Evolutionary conservation across 2,888 invertebrate genomes (phyloP), one percentile per base, ranked within the genome.

Genomic region (Coleophora deauratella): DNA sequence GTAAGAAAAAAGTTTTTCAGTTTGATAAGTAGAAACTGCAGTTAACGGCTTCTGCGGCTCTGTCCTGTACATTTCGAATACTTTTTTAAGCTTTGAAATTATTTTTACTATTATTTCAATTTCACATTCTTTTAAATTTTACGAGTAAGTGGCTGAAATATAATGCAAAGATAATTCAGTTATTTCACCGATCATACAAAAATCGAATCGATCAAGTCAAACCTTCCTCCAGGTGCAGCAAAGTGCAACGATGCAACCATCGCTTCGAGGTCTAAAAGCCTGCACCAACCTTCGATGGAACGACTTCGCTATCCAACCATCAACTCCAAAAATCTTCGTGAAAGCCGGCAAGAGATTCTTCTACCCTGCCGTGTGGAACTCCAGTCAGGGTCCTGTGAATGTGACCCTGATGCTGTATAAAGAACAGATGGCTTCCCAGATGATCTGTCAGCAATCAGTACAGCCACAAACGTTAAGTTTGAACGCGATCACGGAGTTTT

Each of bases 401-500:
- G 91, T 93, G 0, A 92, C 91, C 0, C 62, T 91, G 54, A 90
- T 91, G 64, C 77, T 91, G 37, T 87, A 89, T 38, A 88, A 88
- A 43, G 90, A 90, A 52, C 88, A 90, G 51, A 82, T 89, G 72
- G 87, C 87, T 0, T 89, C 87, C 11, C 90, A 89, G 49, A 68
- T 90, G 49, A 86, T 90, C 7, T 88, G 89, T 64, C 92, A 91
- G 57, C 81, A 88, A 44, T 86, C 87, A 8, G 87, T 88, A 6
- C 89, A 88, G 32, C 81, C 90, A 27, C 89, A 89, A 48, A 89
- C 90, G 32, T 85, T 91, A 61, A 91, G 89, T 55, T 75, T 94
- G 47, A 88, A 89, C 52, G 92, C 94, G 7, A 88, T 94, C 28
- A 92, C 93, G 7, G 94, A 94, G 80, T 94, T 94, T 72, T 92